Base-by-base conservation (phyloP, 2,888 invertebrate genomes). In the Cephus pulcher region DNA sequence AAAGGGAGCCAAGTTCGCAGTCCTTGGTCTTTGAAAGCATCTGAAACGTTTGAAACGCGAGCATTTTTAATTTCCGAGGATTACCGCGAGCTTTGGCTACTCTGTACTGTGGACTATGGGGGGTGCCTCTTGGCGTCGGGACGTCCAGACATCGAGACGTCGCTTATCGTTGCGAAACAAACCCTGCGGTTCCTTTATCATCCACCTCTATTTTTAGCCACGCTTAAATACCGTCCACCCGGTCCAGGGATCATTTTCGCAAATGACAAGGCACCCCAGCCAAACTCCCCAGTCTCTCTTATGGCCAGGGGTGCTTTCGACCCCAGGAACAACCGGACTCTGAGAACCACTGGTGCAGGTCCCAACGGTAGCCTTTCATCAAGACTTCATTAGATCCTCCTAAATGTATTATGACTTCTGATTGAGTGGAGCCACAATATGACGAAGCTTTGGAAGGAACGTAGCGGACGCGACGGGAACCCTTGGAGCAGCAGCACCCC, bases 381-480 rank as follows among this genome's bases (percentile, higher is more conserved):
- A 91, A 87, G 90, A 89, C 91, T 91, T 91, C 90, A 90, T 92
- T 91, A 92, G 89, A 87, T 88, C 86, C 85, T 84, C 88, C 89
- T 92, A 92, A 92, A 92, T 91, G 90, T 91, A 91, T 92, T 92
- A 92, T 91, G 91, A 91, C 91, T 90, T 92, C 89, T 91, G 92
- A 91, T 92, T 90, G 91, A 90, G 91, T 88, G 87, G 86, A 86
- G 86, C 88, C 89, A 86, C 88, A 87, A 86, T 86, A 84, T 84
- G 84, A 83, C 81, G 78, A 74, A 70, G 70, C 70, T 70, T 30
- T 15, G 70, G 12, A 33, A 30, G 30, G 70, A 70, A 70, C 70
- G 30, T 33, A 40, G 40, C 40, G 40, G 15, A 33, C 11, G 70
- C 70, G 30, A 33, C 30, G 30, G 12, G 12, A 30, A 6, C 75